Conservation (phyloP, 2,113 vertebrate genomes). For the Felis chaus region DNA sequence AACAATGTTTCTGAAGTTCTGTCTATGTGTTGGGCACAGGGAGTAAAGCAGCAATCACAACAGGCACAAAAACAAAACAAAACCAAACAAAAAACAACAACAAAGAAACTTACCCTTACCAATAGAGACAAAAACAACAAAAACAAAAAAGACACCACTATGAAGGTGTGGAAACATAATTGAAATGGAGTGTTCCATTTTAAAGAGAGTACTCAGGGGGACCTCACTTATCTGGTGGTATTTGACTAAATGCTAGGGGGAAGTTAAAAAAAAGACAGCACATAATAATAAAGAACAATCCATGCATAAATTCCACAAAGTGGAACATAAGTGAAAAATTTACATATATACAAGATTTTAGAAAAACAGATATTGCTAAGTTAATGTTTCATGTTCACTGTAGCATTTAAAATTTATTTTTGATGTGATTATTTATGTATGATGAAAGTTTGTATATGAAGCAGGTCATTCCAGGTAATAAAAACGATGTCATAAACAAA, state of each 20-base stretch:
- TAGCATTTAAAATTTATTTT: neutral
- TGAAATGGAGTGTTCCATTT: neutral
- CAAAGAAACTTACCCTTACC: no score
- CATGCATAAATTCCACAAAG: neutral
- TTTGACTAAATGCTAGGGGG: neutral
- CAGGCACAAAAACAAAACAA: neutral
- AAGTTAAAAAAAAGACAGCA: no score
- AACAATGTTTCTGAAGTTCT: neutral
- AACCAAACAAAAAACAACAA: no score
- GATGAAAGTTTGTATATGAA: neutral
- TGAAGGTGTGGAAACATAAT: neutral
- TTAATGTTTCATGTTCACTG: neutral
- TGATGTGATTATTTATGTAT: neutral
- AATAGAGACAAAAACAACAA: neutral
- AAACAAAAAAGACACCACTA: no score
- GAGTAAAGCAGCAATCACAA: neutral
- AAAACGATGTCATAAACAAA: neutral
- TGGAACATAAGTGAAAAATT: no score
- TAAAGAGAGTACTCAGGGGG: neutral
- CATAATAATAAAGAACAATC: neutral
- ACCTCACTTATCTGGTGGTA: neutral
- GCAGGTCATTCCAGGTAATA: neutral
- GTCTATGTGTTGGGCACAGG: no score
- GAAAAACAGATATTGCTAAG: neutral
- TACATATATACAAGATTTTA: neutral